Evolutionary conservation across 1,140 invertebrate genomes (phyloP), one percentile per base, ranked within the genome.

Genomic region (Drosophila equinoxialis): DNA sequence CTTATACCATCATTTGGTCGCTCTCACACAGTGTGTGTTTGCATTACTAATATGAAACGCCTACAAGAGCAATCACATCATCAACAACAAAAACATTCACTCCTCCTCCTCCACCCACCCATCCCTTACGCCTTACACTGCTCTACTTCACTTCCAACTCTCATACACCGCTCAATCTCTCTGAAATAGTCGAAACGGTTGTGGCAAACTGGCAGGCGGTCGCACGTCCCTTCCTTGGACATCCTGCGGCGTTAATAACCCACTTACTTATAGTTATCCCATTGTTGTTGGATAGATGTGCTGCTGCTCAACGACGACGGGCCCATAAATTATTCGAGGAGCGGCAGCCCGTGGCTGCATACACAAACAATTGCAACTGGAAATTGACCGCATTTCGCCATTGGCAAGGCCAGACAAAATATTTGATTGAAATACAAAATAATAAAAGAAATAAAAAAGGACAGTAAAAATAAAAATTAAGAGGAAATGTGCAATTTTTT

Each of bases 211-310:
- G 20, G 65, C 77, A 77, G 63, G 68, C 39, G 68, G 76, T 64
- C 68, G 64, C 48, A 41, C 57, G 74, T 54, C 65, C 37, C 11
- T 14, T 66, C 63, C 62, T 71, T 63, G 67, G 80, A 58, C 68
- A 72, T 87, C 84, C 84, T 89, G 84, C 80, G 77, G 84, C 69
- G 84, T 77, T 87, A 87, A 87, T 87, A 87, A 89, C 84, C 84
- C 80, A 87, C 84, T 89, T 87, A 87, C 84, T 87, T 89, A 87
- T 82, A 89, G 84, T 89, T 87, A 87, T 89, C 84, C 84, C 71
- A 72, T 89, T 87, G 84, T 87, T 72, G 68, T 48, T 66, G 71
- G 51, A 54, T 48, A 51, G 33, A 51, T 33, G 33, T 41, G 54
- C 67, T 60, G 42, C 65, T 39, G 30, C 17, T 37, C 3, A 10